These are phyloP conservation scores for Balaeniceps rex DNA, from an alignment of 2,113 vertebrate genomes.

Conservation along the genomic window DNA sequence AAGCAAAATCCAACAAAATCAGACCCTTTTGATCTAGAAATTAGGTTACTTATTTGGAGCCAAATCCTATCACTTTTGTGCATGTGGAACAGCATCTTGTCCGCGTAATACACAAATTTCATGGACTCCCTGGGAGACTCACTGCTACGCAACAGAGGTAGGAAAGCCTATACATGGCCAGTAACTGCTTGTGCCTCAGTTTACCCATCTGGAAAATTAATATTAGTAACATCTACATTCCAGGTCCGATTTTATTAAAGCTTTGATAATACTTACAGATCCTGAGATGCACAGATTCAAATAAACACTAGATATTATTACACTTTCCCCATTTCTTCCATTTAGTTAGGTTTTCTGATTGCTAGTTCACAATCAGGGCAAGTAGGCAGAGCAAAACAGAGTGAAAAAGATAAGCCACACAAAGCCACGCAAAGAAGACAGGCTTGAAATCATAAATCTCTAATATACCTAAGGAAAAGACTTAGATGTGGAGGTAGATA, in stretches of 20 bases:
- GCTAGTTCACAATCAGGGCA: not conserved
- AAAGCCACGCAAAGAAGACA: not conserved
- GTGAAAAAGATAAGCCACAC: not conserved
- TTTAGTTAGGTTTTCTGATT: not conserved
- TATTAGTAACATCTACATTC: not conserved
- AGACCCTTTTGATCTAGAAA: not conserved
- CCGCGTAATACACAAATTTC: not conserved
- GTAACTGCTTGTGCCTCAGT: not conserved
- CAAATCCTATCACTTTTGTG: not conserved
- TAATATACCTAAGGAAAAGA: not conserved
- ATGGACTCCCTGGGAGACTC: not conserved
- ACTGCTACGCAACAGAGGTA: not conserved
- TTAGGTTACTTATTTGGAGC: not conserved
- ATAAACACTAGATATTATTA: not conserved
- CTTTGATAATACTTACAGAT: not conserved
- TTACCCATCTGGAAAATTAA: not conserved
- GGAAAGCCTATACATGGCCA: not conserved
- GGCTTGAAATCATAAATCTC: not conserved
- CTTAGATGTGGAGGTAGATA: not conserved
- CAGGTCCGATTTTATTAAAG: not conserved
- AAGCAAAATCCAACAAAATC: not conserved
- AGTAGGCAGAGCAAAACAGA: not conserved
- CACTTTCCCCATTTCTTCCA: not conserved
- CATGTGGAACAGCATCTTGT: not conserved
- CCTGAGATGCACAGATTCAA: not conserved